Evolutionary conservation across 2,888 invertebrate species (phyloP), one percentile per base, ranked within the genome.

Genomic region (Netelia melanura): DNA sequence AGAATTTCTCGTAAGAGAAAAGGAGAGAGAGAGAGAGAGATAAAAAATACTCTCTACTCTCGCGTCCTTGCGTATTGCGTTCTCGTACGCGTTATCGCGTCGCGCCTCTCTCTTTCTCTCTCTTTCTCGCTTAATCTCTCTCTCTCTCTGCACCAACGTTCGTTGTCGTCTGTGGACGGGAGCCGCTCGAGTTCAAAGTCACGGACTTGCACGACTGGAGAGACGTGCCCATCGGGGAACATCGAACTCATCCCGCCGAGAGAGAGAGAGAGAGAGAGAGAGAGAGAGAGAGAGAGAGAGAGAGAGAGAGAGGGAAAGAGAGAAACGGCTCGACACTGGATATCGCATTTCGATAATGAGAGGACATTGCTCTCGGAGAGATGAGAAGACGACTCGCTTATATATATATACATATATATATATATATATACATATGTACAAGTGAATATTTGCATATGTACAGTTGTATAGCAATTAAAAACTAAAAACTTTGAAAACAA

Each of bases 141-240:
- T 54, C 72, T 43, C 77, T 43, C 56, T 48, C 43, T 38, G 14
- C 21, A 21, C 44, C 43, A 83, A 81, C 76, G 65, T 48, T 77
- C 62, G 77, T 65, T 30, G 25, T 62, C 70, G 23, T 58, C 38
- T 54, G 48, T 65, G 9, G 81, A 81, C 83, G 80, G 64, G 43
- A 58, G 78, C 67, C 44, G 75, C 48, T 71, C 43, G 82, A 88
- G 88, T 90, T 90, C 88, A 90, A 90, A 90, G 90, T 90, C 90
- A 90, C 86, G 89, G 88, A 87, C 88, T 58, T 58, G 58, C 58
- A 21, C 58, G 58, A 21, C 17, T 17, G 17, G 21, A 58, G 58
- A n/a, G 72, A 72, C 54, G 85, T 85, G 83, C 84, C 86, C 83
- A 70, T 81, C 80, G 83, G 21, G 58, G 81, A 83, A 72, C 79